These are phyloP conservation scores for Diloba caeruleocephala DNA, from an alignment of 2,888 invertebrate genomes.

Conservation along the genomic window DNA sequence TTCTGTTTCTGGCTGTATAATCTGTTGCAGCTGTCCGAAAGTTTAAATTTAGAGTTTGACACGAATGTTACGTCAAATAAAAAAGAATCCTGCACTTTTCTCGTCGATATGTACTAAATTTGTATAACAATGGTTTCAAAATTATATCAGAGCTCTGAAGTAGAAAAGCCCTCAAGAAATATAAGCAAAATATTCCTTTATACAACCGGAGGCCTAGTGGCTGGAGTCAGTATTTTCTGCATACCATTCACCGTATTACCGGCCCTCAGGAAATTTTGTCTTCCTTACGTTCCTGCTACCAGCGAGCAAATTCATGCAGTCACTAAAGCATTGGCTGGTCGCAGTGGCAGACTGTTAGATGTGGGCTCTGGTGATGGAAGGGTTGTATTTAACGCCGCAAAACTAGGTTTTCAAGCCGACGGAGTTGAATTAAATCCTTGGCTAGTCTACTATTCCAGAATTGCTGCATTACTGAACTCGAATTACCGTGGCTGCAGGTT, in stretches of 20 bases:
- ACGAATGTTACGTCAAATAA: too few species aligned
- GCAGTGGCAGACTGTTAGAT: constrained; percentile 93
- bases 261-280: constrained; percentile 95
- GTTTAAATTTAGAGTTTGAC: too few species aligned
- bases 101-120: too few species aligned
- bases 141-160: constrained; percentile 56
- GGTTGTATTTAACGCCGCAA: constrained; percentile 95
- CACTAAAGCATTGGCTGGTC: constrained; percentile 90
- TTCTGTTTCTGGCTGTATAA: too few species aligned
- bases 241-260: constrained; percentile 95
- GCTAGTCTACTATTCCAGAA: constrained; percentile 95
- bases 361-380: constrained; percentile 99
- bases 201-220: constrained; percentile 91
- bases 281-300: constrained; percentile 98
- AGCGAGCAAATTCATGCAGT: constrained; percentile 95
- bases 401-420: constrained; percentile 92
- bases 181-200: constrained; percentile 87
- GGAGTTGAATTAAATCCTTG: constrained; percentile 98
- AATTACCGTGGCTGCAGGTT: constrained; percentile 71
- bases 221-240: constrained; percentile 92
- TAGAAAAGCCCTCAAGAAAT: constrained; percentile 54
- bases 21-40: too few species aligned
- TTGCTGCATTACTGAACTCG: constrained; percentile 70
- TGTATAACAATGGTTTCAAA: constrained; percentile 76
- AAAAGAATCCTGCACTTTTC: too few species aligned